Conservation (phyloP, 2,888 invertebrate genomes). For the Ophion costatus region DNA sequence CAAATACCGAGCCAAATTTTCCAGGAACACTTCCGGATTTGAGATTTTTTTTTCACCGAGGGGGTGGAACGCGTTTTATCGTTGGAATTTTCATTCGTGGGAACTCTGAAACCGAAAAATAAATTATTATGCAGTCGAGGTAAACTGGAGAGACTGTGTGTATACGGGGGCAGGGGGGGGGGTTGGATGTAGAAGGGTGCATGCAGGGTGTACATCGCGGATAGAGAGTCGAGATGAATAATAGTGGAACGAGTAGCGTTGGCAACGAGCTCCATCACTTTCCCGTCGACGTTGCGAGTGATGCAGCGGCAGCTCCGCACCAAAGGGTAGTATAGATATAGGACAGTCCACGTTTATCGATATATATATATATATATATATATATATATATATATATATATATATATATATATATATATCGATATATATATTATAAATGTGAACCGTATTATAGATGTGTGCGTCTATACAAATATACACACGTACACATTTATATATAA, state of each 20-base stretch:
- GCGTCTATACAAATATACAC: not conserved
- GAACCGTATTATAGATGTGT: not conserved
- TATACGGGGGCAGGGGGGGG: too few species aligned
- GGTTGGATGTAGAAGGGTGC: not conserved
- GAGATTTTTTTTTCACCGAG: not conserved
- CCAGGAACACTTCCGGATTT: not conserved
- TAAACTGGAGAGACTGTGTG: not conserved
- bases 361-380: not conserved
- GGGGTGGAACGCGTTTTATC: not conserved
- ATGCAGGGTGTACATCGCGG: conserved; percentile 26
- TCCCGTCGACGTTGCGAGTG: conserved; percentile 49
- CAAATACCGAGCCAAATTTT: not conserved
- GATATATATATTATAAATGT: too few species aligned
- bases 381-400: too few species aligned
- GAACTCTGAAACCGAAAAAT: conserved; percentile 7
- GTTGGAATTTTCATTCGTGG: conserved; percentile 1
- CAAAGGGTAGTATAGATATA: conserved; percentile 29
- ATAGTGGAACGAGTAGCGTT: conserved; percentile 64
- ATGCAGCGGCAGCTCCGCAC: conserved; percentile 30
- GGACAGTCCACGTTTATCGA: not conserved
- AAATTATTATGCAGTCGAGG: conserved; percentile 15
- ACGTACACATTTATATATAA: not conserved
- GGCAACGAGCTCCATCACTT: conserved; percentile 65
- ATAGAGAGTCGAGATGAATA: conserved; percentile 57
- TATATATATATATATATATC: not conserved